A percentile compares a stretch with the other conserved stretches of the same genome.
These are phyloP conservation scores for Amphiura filiformis DNA, from an alignment of 35 echinoderm and acorn worm species.

Conservation along the genomic window DNA sequence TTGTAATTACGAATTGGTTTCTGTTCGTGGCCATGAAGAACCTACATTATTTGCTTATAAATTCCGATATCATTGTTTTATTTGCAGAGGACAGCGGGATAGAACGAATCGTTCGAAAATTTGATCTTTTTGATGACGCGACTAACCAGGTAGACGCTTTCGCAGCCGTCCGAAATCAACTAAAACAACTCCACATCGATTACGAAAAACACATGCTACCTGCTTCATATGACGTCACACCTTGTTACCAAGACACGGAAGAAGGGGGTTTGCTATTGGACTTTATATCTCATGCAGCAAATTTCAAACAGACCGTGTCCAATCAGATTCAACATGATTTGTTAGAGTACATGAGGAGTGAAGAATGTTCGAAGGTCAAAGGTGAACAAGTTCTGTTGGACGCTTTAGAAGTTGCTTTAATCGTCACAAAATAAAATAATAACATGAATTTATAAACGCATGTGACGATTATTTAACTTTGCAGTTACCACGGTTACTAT, in stretches of 20 bases:
- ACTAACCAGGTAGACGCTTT: neutral
- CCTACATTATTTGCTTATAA: too few species aligned
- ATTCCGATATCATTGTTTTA: too few species aligned
- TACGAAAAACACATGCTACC: neutral
- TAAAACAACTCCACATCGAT: neutral
- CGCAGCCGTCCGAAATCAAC: neutral
- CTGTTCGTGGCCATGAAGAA: too few species aligned
- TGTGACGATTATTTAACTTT: too few species aligned
- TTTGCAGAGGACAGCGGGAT: too few species aligned
- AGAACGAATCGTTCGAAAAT: neutral
- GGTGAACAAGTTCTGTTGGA: neutral
- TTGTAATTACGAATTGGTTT: too few species aligned
- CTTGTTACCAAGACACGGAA: neutral
- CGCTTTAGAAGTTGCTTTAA: neutral
- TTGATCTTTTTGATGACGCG: neutral
- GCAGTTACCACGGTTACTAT: too few species aligned
- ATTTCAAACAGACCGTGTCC: neutral
- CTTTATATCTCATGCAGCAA: neutral
- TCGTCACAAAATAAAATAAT: neutral
- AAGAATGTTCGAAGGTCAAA: neutral
- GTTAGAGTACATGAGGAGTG: neutral
- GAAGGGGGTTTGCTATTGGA: neutral
- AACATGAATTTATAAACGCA: too few species aligned
- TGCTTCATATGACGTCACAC: neutral
- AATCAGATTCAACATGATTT: neutral